Conservation (phyloP, 2,113 vertebrate genomes). For the Numida meleagris region DNA sequence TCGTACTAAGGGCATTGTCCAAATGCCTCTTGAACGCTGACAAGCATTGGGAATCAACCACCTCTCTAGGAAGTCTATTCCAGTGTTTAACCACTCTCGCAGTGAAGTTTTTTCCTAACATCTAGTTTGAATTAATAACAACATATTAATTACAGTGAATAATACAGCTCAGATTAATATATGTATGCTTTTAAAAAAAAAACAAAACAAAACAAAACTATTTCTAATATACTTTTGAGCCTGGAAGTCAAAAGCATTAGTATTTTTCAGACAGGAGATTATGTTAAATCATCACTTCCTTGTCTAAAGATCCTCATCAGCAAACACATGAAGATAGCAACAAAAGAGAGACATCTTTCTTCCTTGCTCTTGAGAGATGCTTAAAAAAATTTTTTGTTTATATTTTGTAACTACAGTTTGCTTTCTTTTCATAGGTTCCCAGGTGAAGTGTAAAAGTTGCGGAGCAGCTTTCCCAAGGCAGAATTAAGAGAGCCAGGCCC, state of each 20-base stretch:
- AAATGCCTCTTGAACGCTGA: neutral
- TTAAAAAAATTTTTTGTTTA: neutral
- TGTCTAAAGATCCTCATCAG: neutral
- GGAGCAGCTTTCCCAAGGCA: neutral
- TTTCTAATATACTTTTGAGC: neutral
- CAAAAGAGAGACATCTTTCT: accelerated
- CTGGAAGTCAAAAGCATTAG: neutral
- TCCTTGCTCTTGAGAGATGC: neutral
- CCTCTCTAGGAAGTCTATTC: neutral
- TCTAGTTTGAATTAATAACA: neutral
- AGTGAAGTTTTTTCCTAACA: neutral
- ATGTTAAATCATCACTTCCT: neutral
- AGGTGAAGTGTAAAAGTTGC: neutral
- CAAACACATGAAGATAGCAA: neutral
- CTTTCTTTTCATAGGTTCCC: neutral
- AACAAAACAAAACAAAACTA: too few species aligned
- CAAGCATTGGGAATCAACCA: neutral
- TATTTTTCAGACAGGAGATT: neutral
- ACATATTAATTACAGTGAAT: neutral
- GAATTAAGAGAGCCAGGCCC: neutral
- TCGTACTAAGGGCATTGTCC: neutral
- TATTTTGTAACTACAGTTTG: neutral
- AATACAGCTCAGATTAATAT: neutral
- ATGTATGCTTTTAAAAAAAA: neutral
- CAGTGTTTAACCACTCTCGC: neutral